Conservation (phyloP, 2,888 invertebrate genomes). For the Thyatira batis region DNA sequence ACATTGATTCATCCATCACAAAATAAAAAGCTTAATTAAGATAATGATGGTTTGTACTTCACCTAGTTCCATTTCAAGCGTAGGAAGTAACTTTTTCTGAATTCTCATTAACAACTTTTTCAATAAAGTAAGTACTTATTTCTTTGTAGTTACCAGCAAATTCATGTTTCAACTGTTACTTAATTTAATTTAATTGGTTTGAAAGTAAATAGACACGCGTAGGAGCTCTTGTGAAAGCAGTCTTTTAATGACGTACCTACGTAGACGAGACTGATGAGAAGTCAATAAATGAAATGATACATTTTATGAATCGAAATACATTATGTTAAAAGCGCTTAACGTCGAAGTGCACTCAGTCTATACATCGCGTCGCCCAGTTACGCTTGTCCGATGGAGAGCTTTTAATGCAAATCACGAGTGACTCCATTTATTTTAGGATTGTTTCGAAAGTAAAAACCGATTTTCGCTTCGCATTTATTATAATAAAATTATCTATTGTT, state of each 20-base stretch:
- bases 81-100: conserved; percentile 1
- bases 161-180: conserved; percentile 4
- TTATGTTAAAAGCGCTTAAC: conserved; percentile 53
- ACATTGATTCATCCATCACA: neutral
- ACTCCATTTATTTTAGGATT: conserved; percentile 24
- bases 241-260: too few relatives aligned
- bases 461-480: neutral
- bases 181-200: conserved; percentile 7
- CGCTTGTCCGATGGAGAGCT: conserved; percentile 44
- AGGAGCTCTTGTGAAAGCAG: neutral
- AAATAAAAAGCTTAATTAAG: neutral
- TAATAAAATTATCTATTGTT: conserved; percentile 8
- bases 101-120: conserved; percentile 15
- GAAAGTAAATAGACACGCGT: neutral
- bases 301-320: conserved; percentile 22
- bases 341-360: conserved; percentile 57
- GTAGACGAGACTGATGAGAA: too few relatives aligned
- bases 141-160: conserved; percentile 10
- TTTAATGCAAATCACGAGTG: conserved; percentile 55
- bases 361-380: conserved; percentile 33
- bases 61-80: neutral
- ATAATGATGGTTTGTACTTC: neutral
- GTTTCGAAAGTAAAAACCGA: conserved; percentile 19
- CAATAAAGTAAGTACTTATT: conserved; percentile 17
- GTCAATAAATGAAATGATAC: conserved; percentile 23